Evolutionary conservation across 2,888 invertebrate species (phyloP), one percentile per base, ranked within the genome.

Genomic region (Octodonta nipae): DNA sequence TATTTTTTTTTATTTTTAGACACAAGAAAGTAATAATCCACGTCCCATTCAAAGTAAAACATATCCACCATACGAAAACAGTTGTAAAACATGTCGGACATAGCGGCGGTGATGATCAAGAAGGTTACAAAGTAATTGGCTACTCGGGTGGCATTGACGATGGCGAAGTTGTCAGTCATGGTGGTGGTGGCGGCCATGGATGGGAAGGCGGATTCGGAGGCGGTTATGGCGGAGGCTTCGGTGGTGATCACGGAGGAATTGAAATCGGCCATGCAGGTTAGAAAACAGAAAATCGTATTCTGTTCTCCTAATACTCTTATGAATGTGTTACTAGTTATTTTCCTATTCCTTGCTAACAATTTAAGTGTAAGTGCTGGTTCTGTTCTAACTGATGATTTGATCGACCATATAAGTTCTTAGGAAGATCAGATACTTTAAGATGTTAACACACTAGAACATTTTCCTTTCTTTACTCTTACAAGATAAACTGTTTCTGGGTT

Each of bases 21-120:
- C 74, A 77, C 58, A 76, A 77, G 50, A 79, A 78, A 50, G 77
- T 82, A 42, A 68, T 82, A 49, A 82, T 83, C 55, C 82, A 83
- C 61, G 80, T 83, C 30, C 83, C 83, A 1, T 68, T 78, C 56
- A 77, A 77, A 58, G 70, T 83, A 43, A 80, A 83, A 52, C 76
- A 77, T 41, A 72, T 78, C 49, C 78, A 82, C 47, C 81, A 82
- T 50, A 82, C 79, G 32, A 81, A 81, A 53, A 83, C 82, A 26
- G 72, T 79, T 26, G 77, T 77, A 43, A 81, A 82, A 50, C 78
- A 80, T 53, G 64, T 81, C 14, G 77, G 75, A 47, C 53, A 56
- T 29, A 56, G 54, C 39, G 61, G 51, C 40, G 51, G 66, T 15
- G 71, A 66, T 24, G 75, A 75, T 50, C 70, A 73, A 17, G 76